Evolutionary conservation across 2,113 vertebrate genomes (phyloP), one percentile per base, ranked within the genome.

Genomic region (Lutjanus erythropterus): DNA sequence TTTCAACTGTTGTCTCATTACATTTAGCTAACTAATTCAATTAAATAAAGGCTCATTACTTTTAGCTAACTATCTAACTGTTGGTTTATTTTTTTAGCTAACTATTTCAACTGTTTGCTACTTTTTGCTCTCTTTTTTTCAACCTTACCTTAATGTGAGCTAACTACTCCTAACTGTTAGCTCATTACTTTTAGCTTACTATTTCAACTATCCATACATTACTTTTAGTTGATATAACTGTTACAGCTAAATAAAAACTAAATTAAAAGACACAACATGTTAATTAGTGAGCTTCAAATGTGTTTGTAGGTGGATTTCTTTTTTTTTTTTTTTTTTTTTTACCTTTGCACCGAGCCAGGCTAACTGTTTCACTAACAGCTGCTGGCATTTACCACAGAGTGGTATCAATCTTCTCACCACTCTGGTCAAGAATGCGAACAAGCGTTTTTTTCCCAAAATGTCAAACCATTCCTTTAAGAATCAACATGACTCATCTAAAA

Each of bases 381-480:
- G 39, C 75, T 59, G 6, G 19, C 11, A 44, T 6, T 60, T 23
- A 35, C 4, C 1, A n/a, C n/a, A 19, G 25, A 25, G 59, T 6
- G 14, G 29, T 11, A 23, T 42, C 5, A 14, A 21, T 62, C 19
- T 18, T 31, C 18, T 46, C 53, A 10, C 4, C 9, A 0, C 5
- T 33, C 53, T 39, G 1, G 12, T 33, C 33, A 23, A 62, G 29
- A 64, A 37, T 7, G 18, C n/a, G 37, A 56, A 58, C 33, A 23
- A 18, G 31, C 15, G 1, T 19, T 3, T 27, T n/a, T 80, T 72
- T 78, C 25, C 39, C 27, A 58, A 64, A 83, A 41, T 64, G n/a
- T 44, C 49, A 52, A 46, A 77, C 55, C 44, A 31, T 53, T 68
- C 19, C n/a, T 72, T 68, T 55, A 50, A 68, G 29, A 62, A 29